Base-by-base conservation (phyloP, 2,113 vertebrate species). In the Muntiacus reevesi region DNA sequence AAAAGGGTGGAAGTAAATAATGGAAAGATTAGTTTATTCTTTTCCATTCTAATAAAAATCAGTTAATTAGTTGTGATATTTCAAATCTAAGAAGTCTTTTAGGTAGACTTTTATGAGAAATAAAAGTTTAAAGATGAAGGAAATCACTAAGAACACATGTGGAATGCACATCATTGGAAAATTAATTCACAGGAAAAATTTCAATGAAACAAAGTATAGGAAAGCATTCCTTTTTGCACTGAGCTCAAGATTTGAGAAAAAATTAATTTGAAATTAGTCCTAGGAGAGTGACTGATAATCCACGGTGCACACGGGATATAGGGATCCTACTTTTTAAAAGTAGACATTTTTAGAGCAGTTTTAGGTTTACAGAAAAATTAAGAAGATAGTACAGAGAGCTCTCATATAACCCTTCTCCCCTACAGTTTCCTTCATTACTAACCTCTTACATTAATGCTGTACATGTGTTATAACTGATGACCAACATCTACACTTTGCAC, bases 61-160 rank as follows among this genome's bases (percentile, higher is more conserved):
- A 97, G 91, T 82, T 98, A 96, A 98, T 98, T 96, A 95, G 83
- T 91, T 96, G 54, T 95, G 93, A 91, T 62, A 97, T 91, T 96
- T 98, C 89, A 76, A 76, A 90, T 93, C 67, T 93, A 40, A 82
- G 45, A 30, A 97, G 15, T 87, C 60, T 91, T 96, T 98, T 14
- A 87, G 19, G n/a, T 71, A 57, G 95, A 50, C 76, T 67, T 55
- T 57, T 40, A 95, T 64, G 36, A 64, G 74, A 59, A 89, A 36
- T 87, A 28, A 10, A 54, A 54, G n/a, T 27, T 45, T 96, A 93
- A 97, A 14, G 23, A 84, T 17, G 21, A 95, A 92, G 30, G 40
- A 95, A 82, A 98, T 97, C 47, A 95, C 62, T 89, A 97, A 19
- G 92, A 98, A 97, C 27, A 94, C 27, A 91, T 59, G 16, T 71